Percentiles rank a stretch among this genome's conserved stretches.
Evolutionary conservation across 2,888 invertebrate species (phyloP).

Genomic region (Eupithecia pulchellata): DNA sequence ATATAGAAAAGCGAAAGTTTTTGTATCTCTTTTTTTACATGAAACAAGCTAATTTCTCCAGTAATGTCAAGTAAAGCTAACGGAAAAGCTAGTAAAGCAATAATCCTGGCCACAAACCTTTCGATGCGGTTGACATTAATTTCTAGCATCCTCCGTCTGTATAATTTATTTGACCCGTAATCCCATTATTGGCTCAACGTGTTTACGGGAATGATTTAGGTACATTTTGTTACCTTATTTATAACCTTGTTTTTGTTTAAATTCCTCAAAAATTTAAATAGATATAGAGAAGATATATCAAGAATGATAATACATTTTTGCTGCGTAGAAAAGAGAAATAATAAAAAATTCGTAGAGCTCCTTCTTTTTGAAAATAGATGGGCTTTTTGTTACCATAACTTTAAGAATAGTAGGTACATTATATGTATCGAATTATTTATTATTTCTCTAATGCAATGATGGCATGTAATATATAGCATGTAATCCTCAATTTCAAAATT

Average conservation of each 20-base stretch:
- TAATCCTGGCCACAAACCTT: conserved; percentile 27
- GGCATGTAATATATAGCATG: too few species aligned
- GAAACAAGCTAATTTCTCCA: not conserved
- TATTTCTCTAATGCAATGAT: not conserved
- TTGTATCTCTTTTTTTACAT: not conserved
- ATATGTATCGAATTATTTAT: not conserved
- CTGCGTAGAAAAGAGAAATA: not conserved
- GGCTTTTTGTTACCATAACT: not conserved
- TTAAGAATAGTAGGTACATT: not conserved
- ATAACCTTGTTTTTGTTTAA: not conserved
- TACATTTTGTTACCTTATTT: conserved; percentile 22
- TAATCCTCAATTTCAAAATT: too few species aligned
- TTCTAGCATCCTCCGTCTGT: conserved; percentile 35
- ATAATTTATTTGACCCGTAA: conserved; percentile 45
- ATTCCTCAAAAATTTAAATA: not conserved
- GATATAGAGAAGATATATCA: not conserved
- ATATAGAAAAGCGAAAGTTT: not conserved
- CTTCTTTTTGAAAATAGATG: not conserved
- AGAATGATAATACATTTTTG: not conserved
- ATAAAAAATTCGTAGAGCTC: not conserved
- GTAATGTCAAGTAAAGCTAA: not conserved
- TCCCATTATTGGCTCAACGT: conserved; percentile 39
- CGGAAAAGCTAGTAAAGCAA: not conserved
- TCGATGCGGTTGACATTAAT: conserved; percentile 33
- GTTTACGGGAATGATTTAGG: conserved; percentile 33